Evolutionary conservation across 2,113 vertebrate species (phyloP), one percentile per base, ranked within the genome.

Genomic region (Gobius niger): DNA sequence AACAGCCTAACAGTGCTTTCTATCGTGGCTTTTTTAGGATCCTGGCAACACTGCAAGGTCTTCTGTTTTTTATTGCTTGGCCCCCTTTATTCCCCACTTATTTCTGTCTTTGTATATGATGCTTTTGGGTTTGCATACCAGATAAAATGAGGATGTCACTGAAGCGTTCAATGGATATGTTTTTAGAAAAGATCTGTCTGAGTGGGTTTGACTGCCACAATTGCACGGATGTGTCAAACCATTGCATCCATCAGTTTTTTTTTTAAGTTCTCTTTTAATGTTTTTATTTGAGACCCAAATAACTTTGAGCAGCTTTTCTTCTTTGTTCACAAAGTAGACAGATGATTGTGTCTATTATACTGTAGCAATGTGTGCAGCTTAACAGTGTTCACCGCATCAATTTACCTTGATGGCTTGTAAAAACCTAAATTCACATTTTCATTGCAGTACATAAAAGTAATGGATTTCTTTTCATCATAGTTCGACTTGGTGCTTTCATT

Each of bases 1-100:
- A 69, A 86, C 69, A 73, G 57, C 56, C 77, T 77, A 70, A 71
- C 70, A 75, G 67, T 75, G 59, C 77, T 71, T 81, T 83, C 68
- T 72, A 67, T 87, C 61, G 62, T 65, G 60, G 50, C 74, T 51
- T 65, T 80, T 80, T 82, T 68, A 84, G 73, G 64, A 70, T 75
- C 68, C 69, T 85, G 76, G 84, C 83, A 78, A 74, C 64, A 51
- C 73, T 84, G 78, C 72, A 69, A 81, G 70, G 71, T 64, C 82
- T 76, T 42, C 69, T 67, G 41, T 76, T 63, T 67, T 70, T 78
- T 65, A 68, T 71, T 73, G 63, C 61, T 54, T 24, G 63, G 44
- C 57, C 57, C 24, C 60, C 24, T 49, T 80, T 77, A 72, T 57
- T 80, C 50, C 50, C 52, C n/a, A 62, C 67, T 70, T 70, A 70